Percentiles rank a stretch among this genome's conserved stretches.
phyloP scores from a whole-genome alignment of 2,113 vertebrate genomes.

The Nesospiza acunhae region DNA sequence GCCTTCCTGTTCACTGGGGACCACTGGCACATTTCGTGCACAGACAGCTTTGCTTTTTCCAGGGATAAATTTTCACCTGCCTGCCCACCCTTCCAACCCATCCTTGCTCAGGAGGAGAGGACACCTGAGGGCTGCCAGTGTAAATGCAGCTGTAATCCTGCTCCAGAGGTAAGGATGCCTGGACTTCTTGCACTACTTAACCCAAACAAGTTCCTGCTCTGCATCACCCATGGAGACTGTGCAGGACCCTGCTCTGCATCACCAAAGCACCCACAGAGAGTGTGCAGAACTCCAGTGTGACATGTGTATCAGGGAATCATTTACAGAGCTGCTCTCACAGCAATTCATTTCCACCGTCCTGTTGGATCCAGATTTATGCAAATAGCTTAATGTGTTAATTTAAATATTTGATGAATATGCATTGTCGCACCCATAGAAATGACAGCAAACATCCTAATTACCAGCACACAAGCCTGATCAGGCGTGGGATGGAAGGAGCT shows the following conservation, averaged over 20 bases:
- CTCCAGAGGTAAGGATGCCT: not conserved
- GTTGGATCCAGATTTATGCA: constrained; percentile 17
- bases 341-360: not conserved
- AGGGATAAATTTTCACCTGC: not conserved
- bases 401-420: constrained; percentile 62
- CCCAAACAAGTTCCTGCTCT: not conserved
- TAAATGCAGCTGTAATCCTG: not conserved
- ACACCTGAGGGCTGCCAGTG: not conserved
- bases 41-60: not conserved
- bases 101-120: not conserved
- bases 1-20: not conserved
- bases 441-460: constrained; percentile 69
- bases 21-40: accelerated
- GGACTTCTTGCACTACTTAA: not conserved
- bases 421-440: not conserved
- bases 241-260: not conserved
- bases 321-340: not conserved
- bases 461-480: not conserved
- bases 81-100: not conserved
- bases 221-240: not conserved
- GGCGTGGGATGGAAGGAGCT: not conserved
- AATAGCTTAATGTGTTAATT: constrained; percentile 32
- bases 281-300: not conserved
- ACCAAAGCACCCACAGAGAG: not conserved
- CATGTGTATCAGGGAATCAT: not conserved